A percentile compares a stretch with the other conserved stretches of the same genome.
Evolutionary conservation across 2,797 vertebrate genomes (phyloP).

Genomic region (Sebastiscus tertius): DNA sequence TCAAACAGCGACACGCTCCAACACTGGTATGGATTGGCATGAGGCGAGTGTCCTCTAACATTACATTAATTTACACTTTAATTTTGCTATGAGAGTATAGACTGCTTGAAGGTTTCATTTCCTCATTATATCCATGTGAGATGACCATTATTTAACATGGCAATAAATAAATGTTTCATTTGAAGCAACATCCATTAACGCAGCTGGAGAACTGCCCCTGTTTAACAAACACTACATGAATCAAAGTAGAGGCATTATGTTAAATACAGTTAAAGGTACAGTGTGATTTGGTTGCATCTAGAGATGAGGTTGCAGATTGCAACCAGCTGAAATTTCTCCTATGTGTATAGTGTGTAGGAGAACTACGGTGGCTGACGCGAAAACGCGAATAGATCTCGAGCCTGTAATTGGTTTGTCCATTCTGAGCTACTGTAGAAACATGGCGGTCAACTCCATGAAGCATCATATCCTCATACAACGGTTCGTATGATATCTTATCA

Average conservation of each 20-base stretch:
- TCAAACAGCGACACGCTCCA: slow-evolving; percentile 17
- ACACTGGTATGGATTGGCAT: neutral
- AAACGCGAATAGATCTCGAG: too few species aligned
- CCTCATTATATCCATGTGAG: neutral
- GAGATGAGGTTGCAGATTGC: too few species aligned
- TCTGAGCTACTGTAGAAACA: too few species aligned
- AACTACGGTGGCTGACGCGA: too few species aligned
- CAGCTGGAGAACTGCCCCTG: neutral
- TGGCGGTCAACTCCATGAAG: too few species aligned
- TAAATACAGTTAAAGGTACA: slow-evolving; percentile 10
- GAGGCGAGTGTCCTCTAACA: neutral
- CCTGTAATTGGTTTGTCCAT: too few species aligned
- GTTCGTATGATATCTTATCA: too few species aligned
- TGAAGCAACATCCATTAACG: slow-evolving; percentile 27
- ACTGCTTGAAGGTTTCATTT: neutral
- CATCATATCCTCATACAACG: too few species aligned
- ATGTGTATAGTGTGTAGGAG: too few species aligned
- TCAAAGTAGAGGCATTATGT: slow-evolving; percentile 19
- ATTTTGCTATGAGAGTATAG: neutral
- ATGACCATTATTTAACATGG: neutral
- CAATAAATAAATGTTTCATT: slow-evolving; percentile 10
- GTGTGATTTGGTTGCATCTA: fast-evolving
- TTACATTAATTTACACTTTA: neutral
- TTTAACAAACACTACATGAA: slow-evolving; percentile 17
- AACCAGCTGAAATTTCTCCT: too few species aligned